phyloP scores from a whole-genome alignment of 2,113 vertebrate species.

The Xenopus borealis region DNA sequence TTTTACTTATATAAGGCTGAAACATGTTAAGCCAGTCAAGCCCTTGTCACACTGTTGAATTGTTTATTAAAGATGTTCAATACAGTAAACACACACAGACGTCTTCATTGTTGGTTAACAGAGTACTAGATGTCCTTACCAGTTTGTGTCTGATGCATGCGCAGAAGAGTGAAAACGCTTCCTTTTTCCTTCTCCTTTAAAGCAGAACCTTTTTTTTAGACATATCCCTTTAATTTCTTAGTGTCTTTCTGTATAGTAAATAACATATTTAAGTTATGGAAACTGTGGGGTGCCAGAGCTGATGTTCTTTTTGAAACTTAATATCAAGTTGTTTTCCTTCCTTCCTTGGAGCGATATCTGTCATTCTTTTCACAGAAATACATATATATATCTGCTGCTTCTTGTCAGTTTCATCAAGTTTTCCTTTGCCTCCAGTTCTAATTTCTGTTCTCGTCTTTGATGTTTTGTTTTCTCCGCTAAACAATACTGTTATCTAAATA shows the following conservation, averaged over 20 bases:
- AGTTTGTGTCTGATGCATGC: no score
- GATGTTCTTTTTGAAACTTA: background rate
- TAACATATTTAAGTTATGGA: background rate
- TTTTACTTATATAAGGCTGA: no score
- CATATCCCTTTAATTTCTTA: no score
- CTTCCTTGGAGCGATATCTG: background rate
- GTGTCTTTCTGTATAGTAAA: background rate
- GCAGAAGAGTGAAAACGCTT: no score
- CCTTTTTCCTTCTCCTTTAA: no score
- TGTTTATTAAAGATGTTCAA: no score
- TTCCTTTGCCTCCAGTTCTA: slow-evolving; percentile 32
- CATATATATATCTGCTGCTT: background rate
- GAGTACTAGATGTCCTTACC: no score
- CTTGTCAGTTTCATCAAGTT: slow-evolving; percentile 31
- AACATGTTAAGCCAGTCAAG: no score
- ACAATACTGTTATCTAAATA: slow-evolving; percentile 44
- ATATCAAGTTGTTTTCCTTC: background rate
- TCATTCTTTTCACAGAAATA: background rate
- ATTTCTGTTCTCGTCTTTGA: slow-evolving; percentile 38
- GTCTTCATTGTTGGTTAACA: no score
- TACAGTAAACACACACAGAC: no score
- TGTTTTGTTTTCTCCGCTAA: slow-evolving; percentile 35
- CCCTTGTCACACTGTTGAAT: no score
- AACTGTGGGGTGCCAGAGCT: background rate
- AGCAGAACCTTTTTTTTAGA: no score